Conservation (phyloP, 2,113 vertebrate genomes). For the Sinocyclocheilus anophthalmus region DNA sequence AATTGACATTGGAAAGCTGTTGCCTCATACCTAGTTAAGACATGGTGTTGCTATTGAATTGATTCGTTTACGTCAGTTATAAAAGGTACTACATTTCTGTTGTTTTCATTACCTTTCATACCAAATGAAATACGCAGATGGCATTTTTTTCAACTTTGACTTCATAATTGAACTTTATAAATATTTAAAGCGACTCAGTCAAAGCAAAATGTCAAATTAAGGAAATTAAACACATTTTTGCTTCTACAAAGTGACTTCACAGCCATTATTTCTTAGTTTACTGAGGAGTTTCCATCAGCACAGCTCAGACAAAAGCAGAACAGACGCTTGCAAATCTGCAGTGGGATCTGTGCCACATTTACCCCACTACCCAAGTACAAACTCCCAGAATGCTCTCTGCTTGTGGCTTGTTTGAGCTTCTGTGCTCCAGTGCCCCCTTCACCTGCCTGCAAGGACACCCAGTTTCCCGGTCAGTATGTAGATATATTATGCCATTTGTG, state of each 20-base stretch:
- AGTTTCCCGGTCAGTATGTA: background rate
- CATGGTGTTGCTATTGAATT: background rate
- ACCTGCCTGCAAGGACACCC: conserved; percentile 18
- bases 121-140: background rate
- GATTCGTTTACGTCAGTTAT: background rate
- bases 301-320: background rate
- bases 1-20: background rate
- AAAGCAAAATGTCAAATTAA: background rate
- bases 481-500: conserved; percentile 15
- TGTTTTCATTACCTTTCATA: background rate
- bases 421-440: conserved; percentile 12
- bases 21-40: background rate
- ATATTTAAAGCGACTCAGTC: background rate
- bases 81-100: background rate
- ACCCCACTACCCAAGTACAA: conserved; percentile 4
- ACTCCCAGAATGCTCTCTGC: conserved; percentile 24
- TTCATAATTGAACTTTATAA: background rate
- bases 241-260: background rate
- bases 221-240: conserved; percentile 14
- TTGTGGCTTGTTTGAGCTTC: conserved; percentile 10
- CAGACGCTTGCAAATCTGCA: background rate
- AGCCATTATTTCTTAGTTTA: background rate
- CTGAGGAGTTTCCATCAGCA: conserved; percentile 4
- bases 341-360: conserved; percentile 16
- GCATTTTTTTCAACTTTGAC: too few relatives aligned